Percentiles rank a stretch among this genome's conserved stretches.
Conservation (phyloP, 2,113 vertebrate species). For the Podarcis raffonei region DNA sequence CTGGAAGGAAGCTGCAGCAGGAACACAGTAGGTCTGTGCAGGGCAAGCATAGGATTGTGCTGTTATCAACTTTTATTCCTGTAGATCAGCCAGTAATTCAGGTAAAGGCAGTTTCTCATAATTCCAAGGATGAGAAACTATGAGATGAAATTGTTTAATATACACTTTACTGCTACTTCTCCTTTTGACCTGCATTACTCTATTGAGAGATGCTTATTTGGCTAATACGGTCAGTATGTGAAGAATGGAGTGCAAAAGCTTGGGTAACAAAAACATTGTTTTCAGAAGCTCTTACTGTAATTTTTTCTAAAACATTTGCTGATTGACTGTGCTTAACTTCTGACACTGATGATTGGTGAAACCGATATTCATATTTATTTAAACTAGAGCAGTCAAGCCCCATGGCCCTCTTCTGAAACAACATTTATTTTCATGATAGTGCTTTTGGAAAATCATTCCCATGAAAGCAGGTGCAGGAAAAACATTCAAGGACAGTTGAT, state of each 20-base stretch:
- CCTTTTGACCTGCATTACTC: constrained; percentile 30
- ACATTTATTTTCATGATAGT: background rate
- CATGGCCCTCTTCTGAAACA: background rate
- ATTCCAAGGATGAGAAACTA: constrained; percentile 12
- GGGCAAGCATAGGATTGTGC: background rate
- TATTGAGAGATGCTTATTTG: constrained; percentile 18
- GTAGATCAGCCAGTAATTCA: background rate
- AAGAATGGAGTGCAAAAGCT: background rate
- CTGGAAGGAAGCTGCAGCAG: too few species aligned
- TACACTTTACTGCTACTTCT: constrained; percentile 40
- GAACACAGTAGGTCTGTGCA: too few species aligned
- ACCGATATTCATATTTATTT: constrained; percentile 20
- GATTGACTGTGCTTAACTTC: constrained; percentile 24
- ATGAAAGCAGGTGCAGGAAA: background rate
- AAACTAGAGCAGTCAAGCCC: background rate
- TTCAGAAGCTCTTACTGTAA: background rate
- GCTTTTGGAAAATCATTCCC: background rate
- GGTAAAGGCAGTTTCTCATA: constrained; percentile 17
- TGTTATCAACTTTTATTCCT: background rate
- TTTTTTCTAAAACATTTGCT: constrained; percentile 18
- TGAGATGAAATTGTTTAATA: constrained; percentile 34
- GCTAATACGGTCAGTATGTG: background rate
- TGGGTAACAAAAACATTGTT: too few species aligned
- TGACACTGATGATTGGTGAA: constrained; percentile 16
- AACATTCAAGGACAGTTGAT: background rate